Base-by-base conservation (phyloP, 1,140 invertebrate genomes). In the Drosophila oshimai region DNA sequence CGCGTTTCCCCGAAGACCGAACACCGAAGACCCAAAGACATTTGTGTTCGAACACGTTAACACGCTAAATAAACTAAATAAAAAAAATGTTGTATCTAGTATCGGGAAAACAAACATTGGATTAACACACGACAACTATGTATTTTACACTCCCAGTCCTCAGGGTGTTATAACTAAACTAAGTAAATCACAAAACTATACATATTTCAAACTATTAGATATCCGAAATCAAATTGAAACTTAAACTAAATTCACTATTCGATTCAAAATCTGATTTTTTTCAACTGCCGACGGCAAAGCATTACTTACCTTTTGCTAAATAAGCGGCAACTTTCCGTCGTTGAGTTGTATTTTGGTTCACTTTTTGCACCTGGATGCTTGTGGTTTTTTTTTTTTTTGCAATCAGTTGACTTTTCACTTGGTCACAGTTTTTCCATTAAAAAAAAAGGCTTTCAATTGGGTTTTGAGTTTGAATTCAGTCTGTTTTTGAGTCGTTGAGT, bases 261-360 rank as follows among this genome's bases (percentile, higher is more conserved):
- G 5, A 12, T 34, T 13, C 4, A 15, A 7, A 12, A 2, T 18
- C 24, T 4, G 4, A 7, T 34, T 36, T 6, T 34, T 36, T 6
- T 2, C 10, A 20, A 36, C 22, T 37, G 53, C 57, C 57, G 57
- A 39, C 57, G 57, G 57, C 57, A 60, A 60, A 58, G 29, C 47
- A n/a, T 13, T 2, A 20, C 31, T 31, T 51, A 61, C 57, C 57
- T 58, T 22, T 22, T 20, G 33, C 53, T 60, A 7, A 31, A 12
- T 50, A 15, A 15, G 17, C 44, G 26, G 17, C 26, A n/a, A 24
- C 10, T 31, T n/a, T 26, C 10, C 0, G 10, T 9, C n/a, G 7
- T 28, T 36, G 15, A 6, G n/a, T 18, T 54, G 44, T 46, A 17
- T 41, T 41, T 61, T 33, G 12, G 39, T 42, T 28, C 36, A 24